A percentile compares a stretch with the other conserved stretches of the same genome.
These are phyloP conservation scores for Fragum whitleyi DNA, from an alignment of 2,888 invertebrate species.

Conservation along the genomic window DNA sequence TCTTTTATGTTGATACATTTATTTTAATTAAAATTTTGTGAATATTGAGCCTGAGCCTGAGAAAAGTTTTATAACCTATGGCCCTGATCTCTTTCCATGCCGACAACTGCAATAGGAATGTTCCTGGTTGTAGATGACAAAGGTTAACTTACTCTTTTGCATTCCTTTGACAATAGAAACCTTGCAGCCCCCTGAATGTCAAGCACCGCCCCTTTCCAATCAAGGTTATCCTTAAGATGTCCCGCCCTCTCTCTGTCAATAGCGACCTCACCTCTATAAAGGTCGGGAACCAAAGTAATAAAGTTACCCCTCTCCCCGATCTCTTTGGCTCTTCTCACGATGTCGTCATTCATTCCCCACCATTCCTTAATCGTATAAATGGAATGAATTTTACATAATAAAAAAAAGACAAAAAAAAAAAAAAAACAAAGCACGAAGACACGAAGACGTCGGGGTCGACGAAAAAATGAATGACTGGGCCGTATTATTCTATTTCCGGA, in stretches of 20 bases:
- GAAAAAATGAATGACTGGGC: too few relatives aligned
- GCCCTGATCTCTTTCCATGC: too few relatives aligned
- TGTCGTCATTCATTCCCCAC: constrained; percentile 82
- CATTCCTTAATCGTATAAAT: constrained; percentile 71
- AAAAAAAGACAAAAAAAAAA: too few relatives aligned
- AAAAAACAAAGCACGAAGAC: too few relatives aligned
- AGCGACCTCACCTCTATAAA: constrained; percentile 79
- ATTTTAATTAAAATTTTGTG: too few relatives aligned
- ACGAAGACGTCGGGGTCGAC: too few relatives aligned
- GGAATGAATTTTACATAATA: not conserved
- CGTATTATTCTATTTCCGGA: too few relatives aligned
- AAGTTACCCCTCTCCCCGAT: constrained; percentile 69
- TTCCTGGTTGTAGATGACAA: too few relatives aligned
- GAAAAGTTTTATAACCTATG: too few relatives aligned
- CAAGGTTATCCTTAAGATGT: constrained; percentile 77
- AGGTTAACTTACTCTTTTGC: constrained; percentile 68
- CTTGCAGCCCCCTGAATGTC: constrained; percentile 77
- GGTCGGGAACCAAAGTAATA: constrained; percentile 77
- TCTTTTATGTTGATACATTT: too few relatives aligned
- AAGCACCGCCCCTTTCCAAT: constrained; percentile 80
- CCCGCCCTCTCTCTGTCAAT: constrained; percentile 79
- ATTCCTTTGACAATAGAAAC: constrained; percentile 72
- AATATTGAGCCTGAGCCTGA: too few relatives aligned
- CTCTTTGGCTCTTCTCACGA: constrained; percentile 70
- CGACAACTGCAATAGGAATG: too few relatives aligned